Percentiles rank a stretch among this genome's conserved stretches.
Evolutionary conservation across 1,140 invertebrate species (phyloP).

Genomic region (Macrocentrus cingulum): DNA sequence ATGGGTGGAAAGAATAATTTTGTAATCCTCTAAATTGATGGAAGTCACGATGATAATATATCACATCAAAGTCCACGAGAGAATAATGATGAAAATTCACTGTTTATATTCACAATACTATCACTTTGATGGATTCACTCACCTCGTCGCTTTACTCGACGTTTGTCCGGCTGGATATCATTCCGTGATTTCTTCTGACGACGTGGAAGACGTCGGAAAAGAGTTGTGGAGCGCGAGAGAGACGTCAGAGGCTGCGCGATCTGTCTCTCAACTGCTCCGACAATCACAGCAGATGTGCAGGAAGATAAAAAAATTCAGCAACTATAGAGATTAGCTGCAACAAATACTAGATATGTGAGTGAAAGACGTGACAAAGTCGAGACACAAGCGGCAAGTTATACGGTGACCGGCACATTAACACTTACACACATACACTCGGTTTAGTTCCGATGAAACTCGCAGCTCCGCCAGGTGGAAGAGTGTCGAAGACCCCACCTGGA

Average conservation of each 20-base stretch:
- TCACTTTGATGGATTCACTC: slow-evolving; percentile 12
- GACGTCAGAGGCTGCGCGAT: slow-evolving; percentile 17
- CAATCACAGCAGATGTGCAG: no score
- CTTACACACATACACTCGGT: slow-evolving; percentile 49
- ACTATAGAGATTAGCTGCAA: neutral
- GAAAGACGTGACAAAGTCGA: neutral
- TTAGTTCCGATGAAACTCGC: slow-evolving; percentile 44
- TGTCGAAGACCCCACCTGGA: neutral
- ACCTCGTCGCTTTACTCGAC: neutral
- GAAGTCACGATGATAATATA: neutral
- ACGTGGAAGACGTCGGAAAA: slow-evolving; percentile 12
- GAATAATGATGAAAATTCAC: neutral
- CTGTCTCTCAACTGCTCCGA: neutral
- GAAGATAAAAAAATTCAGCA: no score
- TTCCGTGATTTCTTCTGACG: slow-evolving; percentile 11
- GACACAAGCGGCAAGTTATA: slow-evolving; percentile 22
- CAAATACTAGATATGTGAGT: neutral
- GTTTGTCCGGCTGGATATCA: slow-evolving; percentile 11
- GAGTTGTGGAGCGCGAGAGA: slow-evolving; percentile 3
- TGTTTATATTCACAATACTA: neutral
- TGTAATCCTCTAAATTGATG: slow-evolving; percentile 3
- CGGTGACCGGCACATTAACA: slow-evolving; percentile 54
- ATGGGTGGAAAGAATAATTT: slow-evolving; percentile 1
- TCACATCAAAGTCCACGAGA: neutral
- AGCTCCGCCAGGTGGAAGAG: slow-evolving; percentile 43